Percentiles rank a stretch among this genome's conserved stretches.
These are phyloP conservation scores for Drosophila rufa DNA, from an alignment of 1,140 invertebrate genomes.

Conservation along the genomic window DNA sequence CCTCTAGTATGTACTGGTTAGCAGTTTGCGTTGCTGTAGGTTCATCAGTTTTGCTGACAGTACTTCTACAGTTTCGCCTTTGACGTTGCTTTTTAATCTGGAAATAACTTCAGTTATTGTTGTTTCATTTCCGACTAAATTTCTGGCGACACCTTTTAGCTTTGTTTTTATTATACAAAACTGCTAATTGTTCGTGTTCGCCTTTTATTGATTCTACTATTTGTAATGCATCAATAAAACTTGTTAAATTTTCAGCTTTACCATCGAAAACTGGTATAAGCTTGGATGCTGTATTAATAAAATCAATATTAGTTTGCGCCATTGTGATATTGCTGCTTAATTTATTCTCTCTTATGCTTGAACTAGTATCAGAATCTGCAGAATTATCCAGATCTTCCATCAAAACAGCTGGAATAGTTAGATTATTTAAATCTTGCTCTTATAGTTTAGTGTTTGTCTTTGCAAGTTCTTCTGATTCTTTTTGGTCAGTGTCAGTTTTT, in stretches of 20 bases:
- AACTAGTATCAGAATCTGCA: too few species aligned
- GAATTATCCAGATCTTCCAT: too few species aligned
- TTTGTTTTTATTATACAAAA: conserved; percentile 2
- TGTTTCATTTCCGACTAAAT: neutral
- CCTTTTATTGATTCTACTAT: conserved; percentile 1
- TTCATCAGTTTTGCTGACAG: conserved; percentile 9
- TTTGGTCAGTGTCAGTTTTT: too few species aligned
- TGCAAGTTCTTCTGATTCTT: too few species aligned
- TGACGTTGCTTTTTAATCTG: conserved; percentile 1
- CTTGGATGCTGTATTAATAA: too few species aligned
- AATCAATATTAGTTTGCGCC: too few species aligned
- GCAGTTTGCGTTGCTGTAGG: conserved; percentile 7
- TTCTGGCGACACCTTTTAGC: conserved; percentile 2
- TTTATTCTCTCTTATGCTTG: too few species aligned
- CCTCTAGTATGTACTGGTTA: neutral
- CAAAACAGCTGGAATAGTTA: too few species aligned
- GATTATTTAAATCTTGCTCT: too few species aligned
- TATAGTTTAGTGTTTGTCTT: too few species aligned
- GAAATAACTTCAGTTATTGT: neutral
- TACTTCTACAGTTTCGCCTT: conserved; percentile 9
- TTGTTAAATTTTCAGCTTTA: too few species aligned
- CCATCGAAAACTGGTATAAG: neutral
- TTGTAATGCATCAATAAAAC: neutral
- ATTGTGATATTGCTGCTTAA: too few species aligned
- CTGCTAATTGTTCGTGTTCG: neutral